Percentiles rank a stretch among this genome's conserved stretches.
Conservation (phyloP, 2,888 invertebrate genomes). For the Zeuzera pyrina region DNA sequence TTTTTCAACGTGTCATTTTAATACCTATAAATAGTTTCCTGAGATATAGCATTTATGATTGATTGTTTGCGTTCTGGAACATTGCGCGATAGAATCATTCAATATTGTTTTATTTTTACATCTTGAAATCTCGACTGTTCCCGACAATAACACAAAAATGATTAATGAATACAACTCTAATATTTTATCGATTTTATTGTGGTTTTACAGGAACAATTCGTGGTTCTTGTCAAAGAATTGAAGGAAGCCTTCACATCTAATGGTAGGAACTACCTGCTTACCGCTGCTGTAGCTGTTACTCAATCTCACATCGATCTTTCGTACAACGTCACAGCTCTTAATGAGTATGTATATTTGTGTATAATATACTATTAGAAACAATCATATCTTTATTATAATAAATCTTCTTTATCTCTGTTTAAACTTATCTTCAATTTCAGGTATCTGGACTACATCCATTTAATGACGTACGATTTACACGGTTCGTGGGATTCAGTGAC, state of each 20-base stretch:
- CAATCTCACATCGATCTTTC: conserved; percentile 61
- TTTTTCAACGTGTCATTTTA: too few relatives aligned
- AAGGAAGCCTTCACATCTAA: conserved; percentile 56
- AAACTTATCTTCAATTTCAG: conserved; percentile 7
- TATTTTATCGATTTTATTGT: too few relatives aligned
- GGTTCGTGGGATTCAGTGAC: conserved; percentile 2
- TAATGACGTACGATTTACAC: conserved; percentile 4
- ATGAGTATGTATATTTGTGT: conserved; percentile 54
- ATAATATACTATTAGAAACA: too few relatives aligned
- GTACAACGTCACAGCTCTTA: conserved; percentile 71
- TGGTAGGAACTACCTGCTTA: conserved; percentile 62
- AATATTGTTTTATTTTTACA: too few relatives aligned
- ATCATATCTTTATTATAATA: neutral
- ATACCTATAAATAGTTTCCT: too few relatives aligned
- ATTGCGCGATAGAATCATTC: too few relatives aligned
- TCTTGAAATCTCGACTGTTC: too few relatives aligned
- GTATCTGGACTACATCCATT: conserved; percentile 2
- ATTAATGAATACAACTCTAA: too few relatives aligned
- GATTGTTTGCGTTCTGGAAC: too few relatives aligned
- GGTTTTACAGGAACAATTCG: conserved; percentile 36
- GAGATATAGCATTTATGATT: too few relatives aligned
- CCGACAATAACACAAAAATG: too few relatives aligned
- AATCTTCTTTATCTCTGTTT: too few relatives aligned
- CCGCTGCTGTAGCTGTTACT: conserved; percentile 74
- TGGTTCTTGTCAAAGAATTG: conserved; percentile 50